Base-by-base conservation (phyloP, 1,140 invertebrate species). In the Papilio polytes region DNA sequence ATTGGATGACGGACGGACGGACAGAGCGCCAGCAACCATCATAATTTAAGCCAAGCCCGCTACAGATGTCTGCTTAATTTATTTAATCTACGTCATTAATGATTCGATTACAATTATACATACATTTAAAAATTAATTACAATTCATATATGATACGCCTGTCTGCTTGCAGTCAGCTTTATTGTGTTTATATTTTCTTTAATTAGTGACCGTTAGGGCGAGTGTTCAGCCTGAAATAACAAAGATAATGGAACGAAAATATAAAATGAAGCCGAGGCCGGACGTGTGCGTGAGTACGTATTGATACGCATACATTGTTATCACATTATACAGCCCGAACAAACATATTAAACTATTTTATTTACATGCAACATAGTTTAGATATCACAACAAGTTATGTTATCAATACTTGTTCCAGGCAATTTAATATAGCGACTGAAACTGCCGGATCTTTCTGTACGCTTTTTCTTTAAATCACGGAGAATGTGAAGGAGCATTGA, bases 161-260 rank as follows among this genome's bases (percentile, higher is more conserved):
- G 1, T n/a, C n/a, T 56, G 18, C 1, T 31, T 63, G 59, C 1
- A 63, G 9, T 22, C 26, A 70, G 13, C 2, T 63, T 63, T 22
- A 51, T 56, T 56, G n/a, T 31, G 63, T 31, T 66, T 12, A 70
- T 70, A 31, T 70, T 70, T 70, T 70, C 63, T 70, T 70, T 70
- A 70, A 70, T 70, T 70, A 70, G 8, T 36, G 63, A 70, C 26
- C 59, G 10, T 36, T n/a, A 31, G 9, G 3, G 10, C 46, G 46
- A 48, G 36, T 41, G 36, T 48, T 13, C 59, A 3, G 20, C 59
- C 59, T 66, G 9, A 66, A 66, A 66, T 31, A 26, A 66, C 22
- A 31, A 9, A 63, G 63, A 31, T 31, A 70, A 70, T 70, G 13
- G 4, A 63, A 70, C 26, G 26, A 70, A 70, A 56, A 56, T 56